A percentile compares a stretch with the other conserved stretches of the same genome.
These are phyloP conservation scores for Pseudotriccus pelzelni DNA, from an alignment of 2,797 vertebrate genomes.

Conservation along the genomic window DNA sequence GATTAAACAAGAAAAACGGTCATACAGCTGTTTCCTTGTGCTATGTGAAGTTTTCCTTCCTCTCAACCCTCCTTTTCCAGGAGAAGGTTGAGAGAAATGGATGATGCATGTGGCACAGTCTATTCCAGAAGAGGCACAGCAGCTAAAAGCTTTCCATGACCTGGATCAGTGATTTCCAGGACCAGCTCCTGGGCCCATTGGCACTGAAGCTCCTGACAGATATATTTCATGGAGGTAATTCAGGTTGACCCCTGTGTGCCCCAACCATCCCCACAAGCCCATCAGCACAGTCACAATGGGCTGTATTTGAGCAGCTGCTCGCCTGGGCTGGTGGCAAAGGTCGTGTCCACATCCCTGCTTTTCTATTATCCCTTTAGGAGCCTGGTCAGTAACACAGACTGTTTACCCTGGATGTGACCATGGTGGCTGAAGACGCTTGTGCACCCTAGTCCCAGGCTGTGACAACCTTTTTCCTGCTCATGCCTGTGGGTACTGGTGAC, in stretches of 20 bases:
- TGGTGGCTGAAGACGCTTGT: background rate
- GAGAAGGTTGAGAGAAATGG: background rate
- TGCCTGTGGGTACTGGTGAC: too few relatives aligned
- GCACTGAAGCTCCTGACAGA: background rate
- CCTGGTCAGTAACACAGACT: background rate
- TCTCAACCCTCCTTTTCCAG: background rate
- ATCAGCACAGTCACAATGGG: background rate
- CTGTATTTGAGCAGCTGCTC: background rate
- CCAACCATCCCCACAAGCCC: background rate
- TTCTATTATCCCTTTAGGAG: background rate
- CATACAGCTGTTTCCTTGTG: background rate
- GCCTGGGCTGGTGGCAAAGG: background rate
- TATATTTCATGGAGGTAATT: background rate
- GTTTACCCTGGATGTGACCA: background rate
- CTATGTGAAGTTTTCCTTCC: background rate
- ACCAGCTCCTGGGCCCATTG: too few relatives aligned
- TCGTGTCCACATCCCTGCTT: background rate
- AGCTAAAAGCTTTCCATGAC: background rate
- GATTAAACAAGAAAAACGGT: background rate
- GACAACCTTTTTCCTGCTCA: too few relatives aligned
- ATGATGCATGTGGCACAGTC: background rate
- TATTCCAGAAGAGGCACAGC: background rate
- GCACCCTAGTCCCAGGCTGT: background rate
- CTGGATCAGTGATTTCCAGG: background rate
- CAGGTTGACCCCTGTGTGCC: background rate